Evolutionary conservation across 2,797 vertebrate genomes (phyloP).

Genomic region (Aeoliscus strigatus): DNA sequence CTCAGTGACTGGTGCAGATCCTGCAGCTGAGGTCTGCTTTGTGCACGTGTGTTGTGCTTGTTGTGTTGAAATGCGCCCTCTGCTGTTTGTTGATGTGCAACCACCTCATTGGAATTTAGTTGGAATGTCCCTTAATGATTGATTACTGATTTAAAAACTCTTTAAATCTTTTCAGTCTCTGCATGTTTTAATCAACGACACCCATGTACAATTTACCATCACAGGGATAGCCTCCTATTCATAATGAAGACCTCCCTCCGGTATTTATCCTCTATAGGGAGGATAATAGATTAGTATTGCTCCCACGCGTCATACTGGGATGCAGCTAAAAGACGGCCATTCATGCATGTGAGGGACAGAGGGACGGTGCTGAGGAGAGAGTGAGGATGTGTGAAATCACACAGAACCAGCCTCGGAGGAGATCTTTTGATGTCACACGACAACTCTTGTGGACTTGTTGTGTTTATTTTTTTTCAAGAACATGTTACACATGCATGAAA

Average conservation of each 20-base stretch:
- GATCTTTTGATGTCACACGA: too few relatives aligned
- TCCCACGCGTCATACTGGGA: constrained; percentile 57
- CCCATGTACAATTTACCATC: too few relatives aligned
- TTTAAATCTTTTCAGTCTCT: too few relatives aligned
- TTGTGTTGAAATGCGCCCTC: constrained; percentile 15
- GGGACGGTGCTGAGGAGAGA: too few relatives aligned
- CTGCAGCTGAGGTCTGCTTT: background rate
- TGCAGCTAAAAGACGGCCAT: constrained; percentile 60
- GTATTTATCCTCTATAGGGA: too few relatives aligned
- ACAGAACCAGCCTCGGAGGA: too few relatives aligned
- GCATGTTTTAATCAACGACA: too few relatives aligned
- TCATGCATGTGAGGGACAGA: constrained; percentile 48
- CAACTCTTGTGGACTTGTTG: too few relatives aligned
- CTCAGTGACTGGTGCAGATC: background rate
- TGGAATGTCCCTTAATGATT: background rate
- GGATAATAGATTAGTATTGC: constrained; percentile 70
- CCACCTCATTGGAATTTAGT: background rate
- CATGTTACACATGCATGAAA: constrained; percentile 7
- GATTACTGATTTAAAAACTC: background rate
- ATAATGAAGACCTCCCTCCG: constrained; percentile 23
- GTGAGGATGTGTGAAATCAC: too few relatives aligned
- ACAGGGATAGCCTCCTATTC: too few relatives aligned
- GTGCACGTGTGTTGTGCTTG: background rate
- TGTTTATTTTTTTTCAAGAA: constrained; percentile 2
- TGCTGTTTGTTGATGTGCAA: constrained; percentile 24